Conservation (phyloP, 2,113 vertebrate species). For the Leptosomus discolor region DNA sequence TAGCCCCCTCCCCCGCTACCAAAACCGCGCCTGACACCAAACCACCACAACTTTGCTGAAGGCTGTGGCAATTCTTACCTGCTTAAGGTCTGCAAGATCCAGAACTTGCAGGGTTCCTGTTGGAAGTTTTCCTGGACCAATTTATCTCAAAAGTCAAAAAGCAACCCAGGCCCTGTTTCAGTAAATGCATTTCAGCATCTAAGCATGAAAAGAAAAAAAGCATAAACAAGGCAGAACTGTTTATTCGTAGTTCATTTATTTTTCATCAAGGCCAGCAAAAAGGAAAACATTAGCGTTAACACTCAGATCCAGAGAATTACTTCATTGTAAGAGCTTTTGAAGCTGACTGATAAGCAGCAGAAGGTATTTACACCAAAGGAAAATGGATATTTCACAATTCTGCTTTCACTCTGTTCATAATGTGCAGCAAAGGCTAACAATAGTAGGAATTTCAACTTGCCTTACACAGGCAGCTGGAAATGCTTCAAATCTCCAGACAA, state of each 20-base stretch:
- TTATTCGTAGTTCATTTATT: conserved; percentile 34
- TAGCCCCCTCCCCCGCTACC: too few species aligned
- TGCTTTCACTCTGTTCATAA: not conserved
- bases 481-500: not conserved
- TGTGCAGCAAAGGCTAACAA: not conserved
- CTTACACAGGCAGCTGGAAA: not conserved
- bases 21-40: too few species aligned
- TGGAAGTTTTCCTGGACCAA: not conserved
- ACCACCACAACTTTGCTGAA: too few species aligned
- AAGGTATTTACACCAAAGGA: not conserved
- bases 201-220: not conserved
- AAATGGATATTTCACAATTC: not conserved
- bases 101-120: not conserved
- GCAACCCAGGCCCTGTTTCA: not conserved
- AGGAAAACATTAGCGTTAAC: conserved; percentile 18
- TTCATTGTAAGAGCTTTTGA: not conserved
- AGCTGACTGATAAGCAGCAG: not conserved
- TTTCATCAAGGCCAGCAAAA: conserved; percentile 21
- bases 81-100: not conserved
- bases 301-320: not conserved
- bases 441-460: not conserved
- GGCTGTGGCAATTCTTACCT: not conserved
- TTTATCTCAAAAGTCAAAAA: conserved; percentile 7
- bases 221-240: not conserved
- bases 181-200: not conserved